Evolutionary conservation across 2,113 vertebrate genomes (phyloP), one percentile per base, ranked within the genome.

Genomic region (Jaculus jaculus): DNA sequence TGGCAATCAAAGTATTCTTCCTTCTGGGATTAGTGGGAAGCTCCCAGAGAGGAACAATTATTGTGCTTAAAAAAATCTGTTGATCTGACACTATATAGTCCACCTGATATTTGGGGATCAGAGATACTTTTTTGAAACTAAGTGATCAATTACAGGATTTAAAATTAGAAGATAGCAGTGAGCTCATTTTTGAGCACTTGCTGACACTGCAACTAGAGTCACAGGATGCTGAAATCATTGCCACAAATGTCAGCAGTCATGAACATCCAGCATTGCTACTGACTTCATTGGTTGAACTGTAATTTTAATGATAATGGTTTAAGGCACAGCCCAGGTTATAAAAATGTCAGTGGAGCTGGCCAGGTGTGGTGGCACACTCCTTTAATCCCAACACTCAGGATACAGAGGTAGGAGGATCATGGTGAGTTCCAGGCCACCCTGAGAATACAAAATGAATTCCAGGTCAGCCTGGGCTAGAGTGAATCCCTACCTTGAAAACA

Each of bases 31-130:
- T 97, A 98, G 97, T 97, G 96, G 97, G 96, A 84, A 91, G 97
- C 96, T 97, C 97, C 97, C 97, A 97, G 98, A 98, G 97, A 98
- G 97, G 98, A 98, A 98, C 95, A 97, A 97, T 98, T 98, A 98
- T 97, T 97, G 97, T 96, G 96, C 94, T 97, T 97, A 97, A 97
- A 95, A 95, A 97, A 97, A 97, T 97, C 95, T 98, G 98, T 98
- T 97, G 98, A 98, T 98, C 96, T 97, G 13, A 86, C 83, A 84
- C 96, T 95, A 97, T 97, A 96, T 96, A 96, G 96, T 97, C 98
- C 96, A 94, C 94, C 92, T 94, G 94, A 94, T 97, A 97, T 97
- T 98, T 98, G 96, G 97, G 97, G 96, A 97, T 97, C 94, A 93
- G 94, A 94, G 92, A 89, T 94, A 97, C 95, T 98, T 97, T 54